Conservation (phyloP, 1,140 invertebrate species). For the Gerris buenoi region DNA sequence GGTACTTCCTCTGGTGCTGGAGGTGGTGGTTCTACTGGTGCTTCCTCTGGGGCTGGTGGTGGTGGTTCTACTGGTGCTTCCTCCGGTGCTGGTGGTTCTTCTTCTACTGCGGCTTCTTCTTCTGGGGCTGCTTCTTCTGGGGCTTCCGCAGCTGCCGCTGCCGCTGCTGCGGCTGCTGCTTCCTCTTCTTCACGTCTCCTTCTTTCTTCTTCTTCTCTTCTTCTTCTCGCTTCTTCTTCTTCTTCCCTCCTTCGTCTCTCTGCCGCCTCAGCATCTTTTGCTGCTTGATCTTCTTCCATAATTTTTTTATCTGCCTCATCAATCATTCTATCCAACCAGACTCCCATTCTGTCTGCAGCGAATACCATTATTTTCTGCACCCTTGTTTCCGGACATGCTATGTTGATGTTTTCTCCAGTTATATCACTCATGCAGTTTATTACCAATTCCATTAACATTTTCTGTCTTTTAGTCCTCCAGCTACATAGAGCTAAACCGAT, state of each 20-base stretch:
- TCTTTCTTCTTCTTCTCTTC: not conserved
- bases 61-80: not conserved
- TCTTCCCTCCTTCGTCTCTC: not conserved
- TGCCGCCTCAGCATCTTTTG: not conserved
- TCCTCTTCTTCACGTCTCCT: not conserved
- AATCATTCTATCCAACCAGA: constrained; percentile 5
- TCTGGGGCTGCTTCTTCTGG: not conserved
- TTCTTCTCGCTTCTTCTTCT: not conserved
- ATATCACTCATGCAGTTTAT: constrained; percentile 6
- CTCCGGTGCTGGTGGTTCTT: not conserved
- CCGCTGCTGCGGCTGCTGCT: not conserved
- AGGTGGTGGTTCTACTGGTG: not conserved
- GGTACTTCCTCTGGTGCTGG: not conserved
- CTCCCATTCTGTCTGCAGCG: not conserved
- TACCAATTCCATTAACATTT: constrained; percentile 2
- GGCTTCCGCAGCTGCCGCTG: not conserved
- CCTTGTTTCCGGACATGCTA: constrained; percentile 2
- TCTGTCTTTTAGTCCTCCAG: constrained; percentile 2
- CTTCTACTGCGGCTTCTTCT: not conserved
- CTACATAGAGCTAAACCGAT: not conserved
- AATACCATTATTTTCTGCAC: constrained; percentile 6
- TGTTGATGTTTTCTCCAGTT: not conserved
- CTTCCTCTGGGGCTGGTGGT: not conserved
- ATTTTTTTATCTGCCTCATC: not conserved
- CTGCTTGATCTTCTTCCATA: not conserved